Evolutionary conservation across 2,113 vertebrate species (phyloP).

Genomic region (Protobothrops flavoviridis): DNA sequence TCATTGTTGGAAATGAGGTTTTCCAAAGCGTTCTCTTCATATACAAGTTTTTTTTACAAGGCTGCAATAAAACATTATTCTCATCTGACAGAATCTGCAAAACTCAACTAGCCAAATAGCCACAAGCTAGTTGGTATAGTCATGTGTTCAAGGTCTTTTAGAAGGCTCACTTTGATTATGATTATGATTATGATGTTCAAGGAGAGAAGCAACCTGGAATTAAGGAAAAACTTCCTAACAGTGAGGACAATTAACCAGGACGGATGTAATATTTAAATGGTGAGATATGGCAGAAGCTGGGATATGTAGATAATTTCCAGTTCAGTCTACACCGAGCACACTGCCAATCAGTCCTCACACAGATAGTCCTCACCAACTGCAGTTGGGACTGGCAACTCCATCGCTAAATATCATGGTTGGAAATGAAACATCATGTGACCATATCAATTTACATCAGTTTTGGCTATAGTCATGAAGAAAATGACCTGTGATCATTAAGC

Average conservation of each 20-base stretch:
- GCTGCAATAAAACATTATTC: conserved; percentile 26
- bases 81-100: conserved; percentile 37
- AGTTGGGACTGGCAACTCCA: neutral
- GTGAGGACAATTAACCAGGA: too few relatives aligned
- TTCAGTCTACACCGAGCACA: neutral
- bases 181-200: neutral
- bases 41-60: conserved; percentile 23
- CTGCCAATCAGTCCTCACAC: neutral
- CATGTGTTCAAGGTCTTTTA: neutral
- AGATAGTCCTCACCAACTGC: neutral
- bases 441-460: neutral
- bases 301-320: neutral
- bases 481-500: neutral
- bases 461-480: neutral
- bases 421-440: neutral
- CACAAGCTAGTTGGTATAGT: neutral
- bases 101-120: conserved; percentile 31
- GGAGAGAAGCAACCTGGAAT: too few relatives aligned
- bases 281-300: neutral
- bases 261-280: neutral
- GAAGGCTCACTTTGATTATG: neutral
- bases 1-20: neutral
- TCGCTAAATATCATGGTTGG: neutral
- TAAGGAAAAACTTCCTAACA: too few relatives aligned
- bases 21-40: neutral